Evolutionary conservation across 2,797 vertebrate species (phyloP), one percentile per base, ranked within the genome.

Genomic region (Helostoma temminkii): DNA sequence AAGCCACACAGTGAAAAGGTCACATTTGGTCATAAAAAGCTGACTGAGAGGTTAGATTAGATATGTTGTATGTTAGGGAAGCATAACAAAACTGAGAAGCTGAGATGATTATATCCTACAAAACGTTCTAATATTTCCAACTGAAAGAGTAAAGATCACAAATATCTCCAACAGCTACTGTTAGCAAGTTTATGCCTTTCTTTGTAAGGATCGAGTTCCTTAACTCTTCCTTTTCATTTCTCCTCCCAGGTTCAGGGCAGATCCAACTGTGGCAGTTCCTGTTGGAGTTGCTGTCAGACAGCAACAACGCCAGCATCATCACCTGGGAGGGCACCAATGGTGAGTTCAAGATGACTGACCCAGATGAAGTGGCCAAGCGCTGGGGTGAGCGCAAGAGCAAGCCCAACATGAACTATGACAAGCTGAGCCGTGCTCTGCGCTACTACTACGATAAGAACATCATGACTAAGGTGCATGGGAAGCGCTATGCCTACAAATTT

Each of bases 401-500:
- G 73, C 97, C 97, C 87, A 98, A 98, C 93, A 99, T 99, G 97
- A 99, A 99, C 92, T 99, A 99, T 0, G 97, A 99, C 94, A 99
- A 99, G 93, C 94, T 99, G 83, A 99, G 97, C 90, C 94, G 95
- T 0, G 95, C 95, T 0, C 89, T 96, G 74, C 94, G 95, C 78
- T 96, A 96, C 90, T 96, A 96, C 90, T 96, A 96, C 0, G 95
- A 96, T 92, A 96, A 96, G 86, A 96, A 94, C 92, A 96, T 96
- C 91, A 96, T 96, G 95, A 96, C 95, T 47, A 96, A 96, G 78
- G 95, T 95, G 75, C 95, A 95, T 14, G 95, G 95, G 67, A 96
- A 96, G 82, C 92, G 95, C 70, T 96, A 96, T 37, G 95, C 95
- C 72, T 96, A 96, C 93, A 95, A 94, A 74, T 96, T 96, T 57